phyloP scores from a whole-genome alignment of 2,888 invertebrate genomes.

The Tubulanus polymorphus region DNA sequence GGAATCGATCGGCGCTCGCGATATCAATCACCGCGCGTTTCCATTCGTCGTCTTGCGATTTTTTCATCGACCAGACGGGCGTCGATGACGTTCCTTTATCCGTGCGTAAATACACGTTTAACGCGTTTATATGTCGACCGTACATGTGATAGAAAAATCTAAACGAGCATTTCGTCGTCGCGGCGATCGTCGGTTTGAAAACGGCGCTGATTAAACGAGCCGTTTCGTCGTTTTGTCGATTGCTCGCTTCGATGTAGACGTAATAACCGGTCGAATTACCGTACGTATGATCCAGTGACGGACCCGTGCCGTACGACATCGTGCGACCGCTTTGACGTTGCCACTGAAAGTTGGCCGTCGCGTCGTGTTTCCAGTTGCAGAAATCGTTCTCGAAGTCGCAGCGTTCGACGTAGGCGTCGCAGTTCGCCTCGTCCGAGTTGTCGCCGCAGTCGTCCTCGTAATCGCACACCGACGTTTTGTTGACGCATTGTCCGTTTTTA shows the following conservation, averaged over 20 bases:
- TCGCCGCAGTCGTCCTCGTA: constrained; percentile 43
- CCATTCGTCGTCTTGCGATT: constrained; percentile 13
- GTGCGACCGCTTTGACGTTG: constrained; percentile 29
- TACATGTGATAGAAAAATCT: constrained; percentile 45
- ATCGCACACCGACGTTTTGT: constrained; percentile 38
- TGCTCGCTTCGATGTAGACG: constrained; percentile 38
- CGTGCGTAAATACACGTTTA: constrained; percentile 34
- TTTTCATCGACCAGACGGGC: constrained; percentile 5
- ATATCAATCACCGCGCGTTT: constrained; percentile 9
- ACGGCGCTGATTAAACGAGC: constrained; percentile 30
- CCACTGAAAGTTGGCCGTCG: constrained; percentile 44
- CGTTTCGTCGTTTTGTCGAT: constrained; percentile 25
- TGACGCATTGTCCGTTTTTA: constrained; percentile 50
- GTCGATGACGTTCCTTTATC: constrained; percentile 23
- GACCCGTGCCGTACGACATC: constrained; percentile 35
- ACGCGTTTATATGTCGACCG: constrained; percentile 32
- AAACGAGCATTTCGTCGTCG: constrained; percentile 29
- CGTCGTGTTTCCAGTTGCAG: constrained; percentile 37
- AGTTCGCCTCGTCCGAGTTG: constrained; percentile 34
- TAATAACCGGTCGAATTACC: constrained; percentile 38
- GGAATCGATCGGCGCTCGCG: constrained; percentile 18
- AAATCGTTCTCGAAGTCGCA: constrained; percentile 43
- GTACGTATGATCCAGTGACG: constrained; percentile 34
- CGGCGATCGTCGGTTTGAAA: constrained; percentile 23
- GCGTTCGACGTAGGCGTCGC: constrained; percentile 26